Conservation (phyloP, 2,888 invertebrate genomes). For the Branchellion lobata region DNA sequence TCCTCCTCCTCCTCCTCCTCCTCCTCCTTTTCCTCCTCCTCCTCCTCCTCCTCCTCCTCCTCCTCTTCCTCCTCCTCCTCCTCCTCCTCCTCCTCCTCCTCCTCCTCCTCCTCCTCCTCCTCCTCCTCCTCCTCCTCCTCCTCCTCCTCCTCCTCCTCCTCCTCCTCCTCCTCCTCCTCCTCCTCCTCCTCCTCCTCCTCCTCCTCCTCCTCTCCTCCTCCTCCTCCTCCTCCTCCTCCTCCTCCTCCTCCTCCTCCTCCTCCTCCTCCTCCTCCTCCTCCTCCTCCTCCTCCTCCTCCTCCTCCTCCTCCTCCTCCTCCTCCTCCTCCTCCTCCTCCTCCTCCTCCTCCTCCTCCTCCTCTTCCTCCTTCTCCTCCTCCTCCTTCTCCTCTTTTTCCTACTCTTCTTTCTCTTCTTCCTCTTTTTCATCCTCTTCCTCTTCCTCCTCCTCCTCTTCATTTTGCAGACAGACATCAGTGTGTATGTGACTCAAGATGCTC, state of each 20-base stretch:
- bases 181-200: conserved; percentile 28
- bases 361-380: conserved; percentile 61
- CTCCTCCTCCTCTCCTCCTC: background rate
- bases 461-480: conserved; percentile 63
- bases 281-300: background rate
- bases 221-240: conserved; percentile 7
- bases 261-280: background rate
- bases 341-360: conserved; percentile 27
- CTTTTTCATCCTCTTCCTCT: too few relatives aligned
- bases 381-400: too few relatives aligned
- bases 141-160: conserved; percentile 7
- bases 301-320: conserved; percentile 47
- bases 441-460: background rate
- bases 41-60: conserved; percentile 46
- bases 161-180: conserved; percentile 63
- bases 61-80: conserved; percentile 49
- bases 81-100: conserved; percentile 38
- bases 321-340: conserved; percentile 47
- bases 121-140: conserved; percentile 28
- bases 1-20: conserved; percentile 57
- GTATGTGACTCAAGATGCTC: background rate
- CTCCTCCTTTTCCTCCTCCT: conserved; percentile 58
- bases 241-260: conserved; percentile 4
- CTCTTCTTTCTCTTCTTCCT: too few relatives aligned
- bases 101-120: conserved; percentile 61